Base-by-base conservation (phyloP, 2,888 invertebrate species). In the Nebria brevicollis region DNA sequence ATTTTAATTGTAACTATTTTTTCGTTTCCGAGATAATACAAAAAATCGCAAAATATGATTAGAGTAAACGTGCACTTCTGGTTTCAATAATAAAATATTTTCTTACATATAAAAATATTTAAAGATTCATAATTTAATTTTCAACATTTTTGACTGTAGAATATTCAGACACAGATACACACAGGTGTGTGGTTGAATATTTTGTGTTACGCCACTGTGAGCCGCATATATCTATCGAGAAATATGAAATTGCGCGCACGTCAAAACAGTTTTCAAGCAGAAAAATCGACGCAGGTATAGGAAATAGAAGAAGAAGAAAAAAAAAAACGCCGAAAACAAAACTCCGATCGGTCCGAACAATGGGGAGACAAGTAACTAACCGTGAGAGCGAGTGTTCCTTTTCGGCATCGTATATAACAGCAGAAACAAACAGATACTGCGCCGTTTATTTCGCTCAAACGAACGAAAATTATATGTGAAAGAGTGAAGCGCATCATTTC, bases 361-460 rank as follows among this genome's bases (percentile, higher is more conserved):
- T 85, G 82, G 84, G 82, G 80, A 83, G 82, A 80, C 34, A 34
- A 75, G 83, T 84, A 86, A 86, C 85, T 86, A 86, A 84, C 83
- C 86, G 85, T 84, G 82, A 83, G 83, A 83, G 84, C 84, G 82
- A 83, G 84, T 86, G 84, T 86, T 86, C 85, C 86, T 82, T 83
- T 83, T 83, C 82, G 84, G 84, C 85, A 85, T 54, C 86, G 82
- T 84, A 20, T 20, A 20, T 20, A 85, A 86, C 86, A 86, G 84
- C 85, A 54, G 54, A 54, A 54, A 54, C 54, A 54, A 54, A 54
- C 54, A 54, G 84, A 87, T 86, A 34, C 85, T 85, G 83, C 83
- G 84, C 76, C 87, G 86, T 87, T 88, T 88, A 88, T 88, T 88
- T 83, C 87, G 84, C 85, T 85, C 84, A 84, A 87, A 84, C 84